Evolutionary conservation across 2,113 vertebrate species (phyloP), one percentile per base, ranked within the genome.

Genomic region (Tamias sibiricus): DNA sequence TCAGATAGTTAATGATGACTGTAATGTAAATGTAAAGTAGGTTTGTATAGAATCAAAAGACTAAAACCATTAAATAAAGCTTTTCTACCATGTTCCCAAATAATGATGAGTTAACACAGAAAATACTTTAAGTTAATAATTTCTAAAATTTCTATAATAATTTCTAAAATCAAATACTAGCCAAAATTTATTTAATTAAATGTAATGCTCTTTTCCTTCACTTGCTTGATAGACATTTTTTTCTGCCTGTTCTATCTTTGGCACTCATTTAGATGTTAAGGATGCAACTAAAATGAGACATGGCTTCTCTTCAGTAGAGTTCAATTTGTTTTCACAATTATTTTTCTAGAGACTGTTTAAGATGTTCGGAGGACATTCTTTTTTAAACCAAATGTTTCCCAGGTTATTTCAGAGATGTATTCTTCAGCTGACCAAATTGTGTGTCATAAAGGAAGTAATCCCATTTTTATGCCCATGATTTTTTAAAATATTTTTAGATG

Each of bases 321-420:
- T 89, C 30, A 71, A 69, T 64, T 97, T 75, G 8, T 79, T 80
- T 92, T 92, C 40, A 42, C 35, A 66, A 35, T 85, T 82, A 35
- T 62, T 77, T 79, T 93, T 85, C 59, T 88, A 35, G 4, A 84
- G 44, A 68, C 54, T 89, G 12, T 66, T 93, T 76, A 77, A 81
- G 59, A 95, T 93, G 57, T 49, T 64, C 28, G 13, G 35, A 75
- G n/a, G n/a, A 35, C 42, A 52, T 24, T 37, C 62, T 91, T 84
- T 68, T 79, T 35, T 20, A 83, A 94, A 52, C 22, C 77, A 76
- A 79, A 16, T 87, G 35, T 74, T 72, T 68, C 66, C 92, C 26
- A 28, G n/a, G 16, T 69, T 86, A 82, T 77, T 95, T 95, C 57
- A 82, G 42, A 76, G 71, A 52, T 30, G 47, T 75, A 40, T 82